Evolutionary conservation across 2,888 invertebrate species (phyloP), one percentile per base, ranked within the genome.

Genomic region (Zootermopsis nevadensis): DNA sequence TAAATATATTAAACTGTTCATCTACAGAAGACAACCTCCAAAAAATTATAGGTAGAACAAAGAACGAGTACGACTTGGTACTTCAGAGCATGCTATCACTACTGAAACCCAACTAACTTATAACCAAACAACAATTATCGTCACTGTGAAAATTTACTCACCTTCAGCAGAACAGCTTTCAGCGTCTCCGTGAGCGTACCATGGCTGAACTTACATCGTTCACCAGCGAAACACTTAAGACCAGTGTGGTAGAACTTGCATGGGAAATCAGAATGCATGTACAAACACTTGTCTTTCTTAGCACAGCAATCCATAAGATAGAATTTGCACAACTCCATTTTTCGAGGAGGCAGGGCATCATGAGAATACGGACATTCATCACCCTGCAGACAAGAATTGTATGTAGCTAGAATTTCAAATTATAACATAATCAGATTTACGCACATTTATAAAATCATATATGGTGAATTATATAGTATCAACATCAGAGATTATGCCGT

Each of bases 181-280:
- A 95, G 92, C 88, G 94, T 94, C 85, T 98, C 97, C 81, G 93
- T 94, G n/a, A 99, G 91, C 0, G 97, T 96, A 31, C 94, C 94
- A 89, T 99, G 99, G 42, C 97, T 97, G 90, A 98, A 99, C 90
- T 98, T 97, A 91, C 99, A 99, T 85, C 95, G 94, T n/a, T 95
- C 95, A 80, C 92, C 92, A 60, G 91, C 93, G 86, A 93, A 93
- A 89, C 98, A 98, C 82, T 95, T 94, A 89, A 96, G 92, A 85
- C 98, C 98, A 81, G 98, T 96, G 89, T 99, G 98, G 90, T 95
- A 98, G 91, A 95, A 98, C 92, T 98, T 98, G 91, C 99, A 99
- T 30, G 99, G 99, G 89, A 98, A 99, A 89, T 98, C 98, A 87
- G 95, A 94, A 91, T 99, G 99, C 96, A 99, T 96, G 89, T 97